These are phyloP conservation scores for Acronicta alni DNA, from an alignment of 2,888 invertebrate species.

Conservation along the genomic window DNA sequence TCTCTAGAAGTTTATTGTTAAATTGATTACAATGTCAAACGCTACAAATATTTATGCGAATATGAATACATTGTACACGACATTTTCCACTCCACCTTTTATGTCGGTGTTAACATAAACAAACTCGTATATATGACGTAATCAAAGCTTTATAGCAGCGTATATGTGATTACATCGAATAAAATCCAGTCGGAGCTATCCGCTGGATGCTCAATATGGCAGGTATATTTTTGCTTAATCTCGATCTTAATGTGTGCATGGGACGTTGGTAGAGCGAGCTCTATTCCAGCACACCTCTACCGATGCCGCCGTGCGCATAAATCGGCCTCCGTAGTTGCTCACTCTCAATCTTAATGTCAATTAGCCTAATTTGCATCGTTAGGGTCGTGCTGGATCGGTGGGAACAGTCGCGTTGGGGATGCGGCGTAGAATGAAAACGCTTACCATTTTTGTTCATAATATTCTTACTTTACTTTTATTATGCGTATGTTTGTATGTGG, in stretches of 20 bases:
- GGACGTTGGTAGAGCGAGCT: slow-evolving; percentile 40
- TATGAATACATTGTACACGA: slow-evolving; percentile 35
- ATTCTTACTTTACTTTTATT: slow-evolving; percentile 39
- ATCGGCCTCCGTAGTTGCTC: slow-evolving; percentile 52
- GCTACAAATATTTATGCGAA: slow-evolving; percentile 46
- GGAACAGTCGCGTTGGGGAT: slow-evolving; percentile 29
- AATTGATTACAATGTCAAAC: slow-evolving; percentile 45
- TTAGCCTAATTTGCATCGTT: slow-evolving; percentile 65
- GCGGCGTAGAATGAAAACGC: slow-evolving; percentile 38
- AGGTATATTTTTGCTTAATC: slow-evolving; percentile 57
- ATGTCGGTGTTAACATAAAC: slow-evolving; percentile 43
- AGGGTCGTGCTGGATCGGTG: slow-evolving; percentile 39
- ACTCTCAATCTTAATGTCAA: slow-evolving; percentile 65
- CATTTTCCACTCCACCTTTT: slow-evolving; percentile 37
- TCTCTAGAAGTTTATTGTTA: slow-evolving; percentile 40
- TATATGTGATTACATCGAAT: slow-evolving; percentile 52
- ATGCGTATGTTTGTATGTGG: slow-evolving; percentile 41
- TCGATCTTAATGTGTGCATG: slow-evolving; percentile 56
- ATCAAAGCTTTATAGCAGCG: slow-evolving; percentile 50
- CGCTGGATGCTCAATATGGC: slow-evolving; percentile 51
- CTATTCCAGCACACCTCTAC: slow-evolving; percentile 54
- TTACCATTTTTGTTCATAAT: slow-evolving; percentile 39
- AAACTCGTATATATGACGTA: slow-evolving; percentile 52
- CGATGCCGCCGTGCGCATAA: slow-evolving; percentile 48
- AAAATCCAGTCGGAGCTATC: slow-evolving; percentile 46